A percentile compares a stretch with the other conserved stretches of the same genome.
These are phyloP conservation scores for Spicauda simplicius DNA, from an alignment of 2,888 invertebrate genomes.

Conservation along the genomic window DNA sequence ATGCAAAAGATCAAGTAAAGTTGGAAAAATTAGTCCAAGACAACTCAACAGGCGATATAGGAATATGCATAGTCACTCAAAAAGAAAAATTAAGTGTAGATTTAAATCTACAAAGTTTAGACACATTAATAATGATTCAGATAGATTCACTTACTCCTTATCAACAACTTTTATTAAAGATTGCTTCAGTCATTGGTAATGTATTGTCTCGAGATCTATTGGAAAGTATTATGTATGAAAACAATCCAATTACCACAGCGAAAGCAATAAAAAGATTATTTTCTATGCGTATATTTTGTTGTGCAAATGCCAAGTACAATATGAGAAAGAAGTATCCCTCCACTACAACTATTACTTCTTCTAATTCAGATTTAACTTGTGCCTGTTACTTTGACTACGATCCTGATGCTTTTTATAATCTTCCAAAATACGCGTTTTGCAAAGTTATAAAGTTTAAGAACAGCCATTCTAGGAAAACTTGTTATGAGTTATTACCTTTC, in stretches of 20 bases:
- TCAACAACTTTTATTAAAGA: conserved; percentile 86
- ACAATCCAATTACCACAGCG: conserved; percentile 71
- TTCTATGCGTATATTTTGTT: conserved; percentile 80
- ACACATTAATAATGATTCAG: conserved; percentile 80
- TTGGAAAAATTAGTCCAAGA: conserved; percentile 60
- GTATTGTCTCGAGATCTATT: conserved; percentile 80
- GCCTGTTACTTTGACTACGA: conserved; percentile 72
- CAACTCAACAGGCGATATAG: conserved; percentile 56
- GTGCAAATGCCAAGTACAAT: conserved; percentile 68
- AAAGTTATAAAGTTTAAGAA: conserved; percentile 84
- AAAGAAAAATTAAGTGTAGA: conserved; percentile 68
- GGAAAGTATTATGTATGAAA: conserved; percentile 82
- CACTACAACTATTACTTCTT: conserved; percentile 44
- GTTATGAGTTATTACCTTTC: conserved; percentile 81
- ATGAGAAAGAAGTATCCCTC: conserved; percentile 47
- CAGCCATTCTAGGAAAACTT: conserved; percentile 75
- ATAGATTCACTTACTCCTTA: conserved; percentile 84
- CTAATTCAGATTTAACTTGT: conserved; percentile 54
- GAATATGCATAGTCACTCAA: conserved; percentile 65
- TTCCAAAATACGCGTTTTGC: conserved; percentile 85
- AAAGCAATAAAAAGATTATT: conserved; percentile 84
- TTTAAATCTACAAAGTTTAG: conserved; percentile 70
- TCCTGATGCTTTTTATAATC: conserved; percentile 56
- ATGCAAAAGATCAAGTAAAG: conserved; percentile 57
- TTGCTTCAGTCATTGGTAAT: conserved; percentile 84